Evolutionary conservation across 2,797 vertebrate genomes (phyloP).

Genomic region (Acestrorhynchus altus): DNA sequence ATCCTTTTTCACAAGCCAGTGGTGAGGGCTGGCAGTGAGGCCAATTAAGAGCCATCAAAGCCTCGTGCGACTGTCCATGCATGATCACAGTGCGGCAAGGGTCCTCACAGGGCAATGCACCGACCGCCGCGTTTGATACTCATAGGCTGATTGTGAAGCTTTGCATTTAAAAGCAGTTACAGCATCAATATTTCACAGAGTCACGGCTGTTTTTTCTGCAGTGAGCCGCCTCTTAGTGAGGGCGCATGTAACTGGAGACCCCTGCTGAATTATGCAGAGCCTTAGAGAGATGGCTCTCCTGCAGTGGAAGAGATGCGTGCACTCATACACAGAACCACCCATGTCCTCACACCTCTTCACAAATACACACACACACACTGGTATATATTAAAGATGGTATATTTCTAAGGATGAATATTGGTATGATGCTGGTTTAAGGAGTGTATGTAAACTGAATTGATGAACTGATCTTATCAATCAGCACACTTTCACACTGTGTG

Average conservation of each 20-base stretch:
- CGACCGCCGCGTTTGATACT: slow-evolving; percentile 53
- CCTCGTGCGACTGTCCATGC: slow-evolving; percentile 45
- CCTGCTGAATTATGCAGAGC: slow-evolving; percentile 69
- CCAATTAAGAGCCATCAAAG: no score
- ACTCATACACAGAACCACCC: background rate
- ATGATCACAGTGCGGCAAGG: slow-evolving; percentile 48
- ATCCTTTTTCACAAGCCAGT: background rate
- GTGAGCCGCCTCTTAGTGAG: slow-evolving; percentile 65
- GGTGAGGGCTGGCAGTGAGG: background rate
- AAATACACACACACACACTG: background rate
- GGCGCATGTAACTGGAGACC: slow-evolving; percentile 74
- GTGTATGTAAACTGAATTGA: no score
- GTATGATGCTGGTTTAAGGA: no score
- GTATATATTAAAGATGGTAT: background rate
- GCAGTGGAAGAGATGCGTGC: slow-evolving; percentile 43
- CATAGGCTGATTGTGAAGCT: slow-evolving; percentile 61
- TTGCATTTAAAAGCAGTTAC: slow-evolving; percentile 70
- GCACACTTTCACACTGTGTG: no score
- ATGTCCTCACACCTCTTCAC: no score
- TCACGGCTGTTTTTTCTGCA: slow-evolving; percentile 70
- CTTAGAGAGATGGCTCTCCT: slow-evolving; percentile 55
- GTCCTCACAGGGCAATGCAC: slow-evolving; percentile 40
- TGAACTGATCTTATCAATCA: no score
- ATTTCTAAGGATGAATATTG: no score
- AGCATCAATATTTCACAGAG: slow-evolving; percentile 73